Evolutionary conservation across 2,113 vertebrate species (phyloP).

Genomic region (Strigops habroptila): DNA sequence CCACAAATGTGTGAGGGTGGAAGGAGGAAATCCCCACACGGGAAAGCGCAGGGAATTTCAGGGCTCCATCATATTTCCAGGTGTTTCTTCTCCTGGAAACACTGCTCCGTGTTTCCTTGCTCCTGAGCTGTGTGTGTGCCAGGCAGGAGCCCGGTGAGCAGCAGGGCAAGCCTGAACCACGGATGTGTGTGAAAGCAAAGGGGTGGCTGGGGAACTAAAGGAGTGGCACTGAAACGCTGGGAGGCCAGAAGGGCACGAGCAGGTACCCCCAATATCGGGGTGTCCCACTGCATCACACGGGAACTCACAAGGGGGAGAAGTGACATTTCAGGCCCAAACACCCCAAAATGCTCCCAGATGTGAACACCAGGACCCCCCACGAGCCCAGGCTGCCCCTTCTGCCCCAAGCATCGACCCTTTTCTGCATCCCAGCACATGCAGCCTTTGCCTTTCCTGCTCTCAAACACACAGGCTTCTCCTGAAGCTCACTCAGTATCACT

Average conservation of each 20-base stretch:
- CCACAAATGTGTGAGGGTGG: fast-evolving
- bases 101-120: fast-evolving
- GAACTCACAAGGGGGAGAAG: background rate
- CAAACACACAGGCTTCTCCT: background rate
- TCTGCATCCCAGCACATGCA: background rate
- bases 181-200: background rate
- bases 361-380: background rate
- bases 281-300: fast-evolving
- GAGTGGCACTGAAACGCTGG: background rate
- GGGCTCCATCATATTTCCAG: background rate
- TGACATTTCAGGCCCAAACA: fast-evolving
- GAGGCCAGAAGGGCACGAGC: background rate
- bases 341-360: background rate
- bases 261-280: fast-evolving
- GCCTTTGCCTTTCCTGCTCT: background rate
- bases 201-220: fast-evolving
- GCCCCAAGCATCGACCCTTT: background rate
- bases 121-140: fast-evolving
- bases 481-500: background rate
- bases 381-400: background rate
- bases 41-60: background rate
- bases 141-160: background rate
- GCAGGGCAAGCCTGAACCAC: background rate
- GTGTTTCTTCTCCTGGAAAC: background rate
- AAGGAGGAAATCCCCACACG: slow-evolving; percentile 14